Base-by-base conservation (phyloP, 2,797 vertebrate species). In the Streptopelia turtur region DNA sequence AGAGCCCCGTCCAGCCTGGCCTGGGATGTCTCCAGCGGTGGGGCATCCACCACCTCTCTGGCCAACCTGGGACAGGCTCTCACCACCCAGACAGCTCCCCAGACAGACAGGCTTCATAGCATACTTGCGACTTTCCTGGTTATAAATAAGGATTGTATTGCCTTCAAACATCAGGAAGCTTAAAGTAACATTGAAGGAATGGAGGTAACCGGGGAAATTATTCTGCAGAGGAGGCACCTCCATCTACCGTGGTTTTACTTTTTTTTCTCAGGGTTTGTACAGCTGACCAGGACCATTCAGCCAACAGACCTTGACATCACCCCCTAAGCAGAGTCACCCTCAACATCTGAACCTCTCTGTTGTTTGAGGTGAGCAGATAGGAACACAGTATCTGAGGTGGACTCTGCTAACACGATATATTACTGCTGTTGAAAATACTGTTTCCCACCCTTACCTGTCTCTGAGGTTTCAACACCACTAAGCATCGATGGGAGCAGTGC, bases 91-190 rank as follows among this genome's bases (percentile, higher is more conserved):
- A 20, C 43, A 18, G 43, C 3, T 13, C 24, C 25, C 20, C 50
- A 35, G 16, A 5, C 24, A 59, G 20, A 11, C 1, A 0, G 31
- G 53, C 10, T 45, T 11, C 52, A 57, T 10, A 21, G 17, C 15
- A 31, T 24, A n/a, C 22, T 27, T 35, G 39, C 33, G 49, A 71
- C 13, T 52, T 55, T 11, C 61, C 30, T n/a, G 13, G 15, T 10
- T 27, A 11, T 5, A 8, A 25, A 13, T 8, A 25, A 64, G 37
- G 33, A 31, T 0, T 27, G 5, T 2, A 6, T 28, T 5, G 1
- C 14, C 6, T 53, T 65, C 72, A 70, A 21, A 39, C 18, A 11
- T 7, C 59, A 56, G 22, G 22, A 39, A 47, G 27, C 25, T 22
- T 21, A 28, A 55, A 74, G 4, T 10, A 81, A n/a, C 9, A 8